Percentiles rank a stretch among this genome's conserved stretches.
Conservation (phyloP, 2,888 invertebrate species). For the Cancer borealis region DNA sequence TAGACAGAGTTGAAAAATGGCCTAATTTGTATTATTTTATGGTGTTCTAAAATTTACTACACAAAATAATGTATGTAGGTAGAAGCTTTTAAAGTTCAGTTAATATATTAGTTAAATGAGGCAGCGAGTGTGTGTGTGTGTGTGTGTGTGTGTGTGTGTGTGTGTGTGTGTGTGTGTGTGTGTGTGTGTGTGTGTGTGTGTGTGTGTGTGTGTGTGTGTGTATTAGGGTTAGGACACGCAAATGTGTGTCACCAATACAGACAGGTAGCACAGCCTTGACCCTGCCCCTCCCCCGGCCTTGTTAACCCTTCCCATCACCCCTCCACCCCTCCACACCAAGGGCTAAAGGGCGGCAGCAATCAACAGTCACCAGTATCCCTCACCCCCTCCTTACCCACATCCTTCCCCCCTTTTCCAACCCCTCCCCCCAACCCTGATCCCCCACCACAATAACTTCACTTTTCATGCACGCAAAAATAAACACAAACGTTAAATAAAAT, state of each 20-base stretch:
- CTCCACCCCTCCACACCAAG: background rate
- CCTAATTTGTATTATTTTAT: no score
- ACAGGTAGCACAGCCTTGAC: conserved; percentile 11
- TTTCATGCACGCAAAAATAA: background rate
- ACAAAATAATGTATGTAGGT: no score
- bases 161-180: no score
- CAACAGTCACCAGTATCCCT: background rate
- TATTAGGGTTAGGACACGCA: background rate
- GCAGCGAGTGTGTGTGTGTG: no score
- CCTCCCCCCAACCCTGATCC: background rate
- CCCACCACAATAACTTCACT: background rate
- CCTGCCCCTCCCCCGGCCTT: background rate
- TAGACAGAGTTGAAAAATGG: no score
- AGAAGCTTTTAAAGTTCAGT: no score
- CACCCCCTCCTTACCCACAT: background rate
- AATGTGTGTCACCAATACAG: conserved; percentile 8
- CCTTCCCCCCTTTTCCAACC: background rate
- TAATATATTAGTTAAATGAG: no score
- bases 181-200: no score
- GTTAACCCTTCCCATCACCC: background rate
- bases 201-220: no score
- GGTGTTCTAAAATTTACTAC: no score
- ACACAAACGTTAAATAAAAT: no score
- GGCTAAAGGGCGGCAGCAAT: conserved; percentile 9
- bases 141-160: no score